Conservation (phyloP, 2,797 vertebrate genomes). For the Malurus splendens region DNA sequence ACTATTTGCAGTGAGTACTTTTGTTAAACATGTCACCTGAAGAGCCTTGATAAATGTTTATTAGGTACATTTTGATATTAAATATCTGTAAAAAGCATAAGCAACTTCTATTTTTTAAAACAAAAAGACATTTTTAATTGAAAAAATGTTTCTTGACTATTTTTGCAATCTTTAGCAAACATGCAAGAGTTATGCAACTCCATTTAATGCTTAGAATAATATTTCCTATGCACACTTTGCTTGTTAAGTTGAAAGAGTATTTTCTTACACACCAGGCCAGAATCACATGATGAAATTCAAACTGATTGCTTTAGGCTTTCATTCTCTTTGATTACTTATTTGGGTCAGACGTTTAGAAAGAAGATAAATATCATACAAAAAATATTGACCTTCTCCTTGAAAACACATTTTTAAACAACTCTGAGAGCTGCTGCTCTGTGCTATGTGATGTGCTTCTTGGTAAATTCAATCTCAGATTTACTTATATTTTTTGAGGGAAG, state of each 20-base stretch:
- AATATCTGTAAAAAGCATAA: background rate
- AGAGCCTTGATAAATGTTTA: background rate
- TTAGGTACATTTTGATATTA: background rate
- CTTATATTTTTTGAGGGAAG: background rate
- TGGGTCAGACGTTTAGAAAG: background rate
- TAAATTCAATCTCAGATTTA: background rate
- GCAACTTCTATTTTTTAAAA: background rate
- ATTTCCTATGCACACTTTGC: slow-evolving; percentile 6
- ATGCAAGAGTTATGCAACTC: background rate
- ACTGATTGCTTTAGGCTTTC: slow-evolving; percentile 3
- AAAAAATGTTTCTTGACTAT: background rate
- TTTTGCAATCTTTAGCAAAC: background rate
- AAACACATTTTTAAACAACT: background rate
- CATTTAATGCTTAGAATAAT: slow-evolving; percentile 24
- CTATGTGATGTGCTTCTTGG: background rate
- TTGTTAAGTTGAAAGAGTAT: slow-evolving; percentile 11
- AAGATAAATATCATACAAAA: slow-evolving; percentile 3
- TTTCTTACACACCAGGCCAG: slow-evolving; percentile 24
- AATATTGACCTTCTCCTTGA: background rate
- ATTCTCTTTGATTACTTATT: slow-evolving; percentile 1
- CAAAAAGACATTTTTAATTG: background rate
- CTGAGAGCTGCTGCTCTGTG: background rate
- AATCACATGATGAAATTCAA: background rate
- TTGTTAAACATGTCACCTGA: background rate
- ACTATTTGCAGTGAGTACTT: background rate